phyloP scores from a whole-genome alignment of 2,797 vertebrate species.

The Triplophysa bombifrons region DNA sequence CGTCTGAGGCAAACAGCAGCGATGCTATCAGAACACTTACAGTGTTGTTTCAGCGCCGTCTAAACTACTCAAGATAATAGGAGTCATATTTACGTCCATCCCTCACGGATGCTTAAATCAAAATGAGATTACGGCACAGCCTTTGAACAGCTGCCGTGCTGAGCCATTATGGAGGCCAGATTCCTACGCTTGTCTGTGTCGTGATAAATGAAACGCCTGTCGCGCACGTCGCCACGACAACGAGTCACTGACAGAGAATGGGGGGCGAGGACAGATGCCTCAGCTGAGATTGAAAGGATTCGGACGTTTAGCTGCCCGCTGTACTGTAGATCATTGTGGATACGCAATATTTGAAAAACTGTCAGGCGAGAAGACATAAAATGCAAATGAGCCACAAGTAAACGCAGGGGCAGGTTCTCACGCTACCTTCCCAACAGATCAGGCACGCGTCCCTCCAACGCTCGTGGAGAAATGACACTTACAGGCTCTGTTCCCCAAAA shows the following conservation, averaged over 20 bases:
- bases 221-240: neutral
- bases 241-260: constrained; percentile 15
- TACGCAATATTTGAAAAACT: neutral
- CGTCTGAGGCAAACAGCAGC: neutral
- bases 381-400: neutral
- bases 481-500: neutral
- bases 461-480: neutral
- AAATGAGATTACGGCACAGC: constrained; percentile 35
- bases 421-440: constrained; percentile 5
- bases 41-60: constrained; percentile 22
- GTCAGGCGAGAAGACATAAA: neutral
- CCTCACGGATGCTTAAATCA: constrained; percentile 38
- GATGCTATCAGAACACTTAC: neutral
- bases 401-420: neutral
- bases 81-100: constrained; percentile 23
- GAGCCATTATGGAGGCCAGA: constrained; percentile 29
- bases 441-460: neutral
- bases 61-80: constrained; percentile 28
- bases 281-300: neutral
- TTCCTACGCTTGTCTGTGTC: constrained; percentile 29
- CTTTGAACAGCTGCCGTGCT: constrained; percentile 39
- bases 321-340: neutral
- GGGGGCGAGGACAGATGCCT: constrained; percentile 10
- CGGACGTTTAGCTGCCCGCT: neutral
- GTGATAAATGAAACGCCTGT: constrained; percentile 24